Percentiles rank a stretch among this genome's conserved stretches.
phyloP scores from a whole-genome alignment of 2,888 invertebrate genomes.

The Tiliacea citrago region DNA sequence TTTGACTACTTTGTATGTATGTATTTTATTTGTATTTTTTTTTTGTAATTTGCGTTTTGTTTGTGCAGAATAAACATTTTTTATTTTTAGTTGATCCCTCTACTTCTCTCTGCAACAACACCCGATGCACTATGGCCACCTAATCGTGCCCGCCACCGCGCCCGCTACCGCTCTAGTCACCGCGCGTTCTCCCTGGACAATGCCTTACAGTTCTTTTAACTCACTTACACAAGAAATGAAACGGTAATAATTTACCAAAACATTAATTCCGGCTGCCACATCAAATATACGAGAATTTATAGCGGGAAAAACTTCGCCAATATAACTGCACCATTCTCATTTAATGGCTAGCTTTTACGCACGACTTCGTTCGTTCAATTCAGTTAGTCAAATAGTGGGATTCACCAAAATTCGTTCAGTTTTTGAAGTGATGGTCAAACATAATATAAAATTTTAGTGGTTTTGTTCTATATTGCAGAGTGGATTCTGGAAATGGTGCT shows the following conservation, averaged over 20 bases:
- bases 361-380: conserved; percentile 40
- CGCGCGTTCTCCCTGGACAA: not conserved
- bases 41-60: no score
- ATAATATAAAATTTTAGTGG: conserved; percentile 63
- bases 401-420: conserved; percentile 38
- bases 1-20: no score
- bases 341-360: conserved; percentile 57
- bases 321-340: conserved; percentile 54
- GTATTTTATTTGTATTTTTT: no score
- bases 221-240: conserved; percentile 36
- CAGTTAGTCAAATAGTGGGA: conserved; percentile 55
- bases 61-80: no score
- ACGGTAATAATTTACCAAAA: conserved; percentile 48
- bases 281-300: conserved; percentile 61
- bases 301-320: conserved; percentile 55
- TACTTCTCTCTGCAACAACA: not conserved
- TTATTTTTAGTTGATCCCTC: no score
- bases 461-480: conserved; percentile 28
- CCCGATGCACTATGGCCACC: not conserved
- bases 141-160: not conserved
- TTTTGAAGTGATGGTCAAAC: conserved; percentile 57
- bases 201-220: conserved; percentile 18
- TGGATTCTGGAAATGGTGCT: conserved; percentile 9
- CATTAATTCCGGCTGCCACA: conserved; percentile 50
- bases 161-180: not conserved